Evolutionary conservation across 2,797 vertebrate genomes (phyloP).

Genomic region (Euphonia xanthogaster): DNA sequence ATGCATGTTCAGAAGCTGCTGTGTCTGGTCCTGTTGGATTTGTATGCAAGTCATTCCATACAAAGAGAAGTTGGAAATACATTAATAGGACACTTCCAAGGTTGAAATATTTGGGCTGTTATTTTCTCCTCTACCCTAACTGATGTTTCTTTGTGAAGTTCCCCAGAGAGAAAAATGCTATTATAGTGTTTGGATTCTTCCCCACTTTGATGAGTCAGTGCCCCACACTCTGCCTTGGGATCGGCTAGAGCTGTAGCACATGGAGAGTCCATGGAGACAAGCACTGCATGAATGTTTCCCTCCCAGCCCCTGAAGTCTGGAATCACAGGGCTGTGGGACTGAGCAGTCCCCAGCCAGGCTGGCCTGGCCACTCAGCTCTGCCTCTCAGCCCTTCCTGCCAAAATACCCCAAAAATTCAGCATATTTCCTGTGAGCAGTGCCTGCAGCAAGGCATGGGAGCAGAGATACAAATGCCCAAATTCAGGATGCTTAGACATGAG

Average conservation of each 20-base stretch:
- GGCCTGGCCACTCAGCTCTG: neutral
- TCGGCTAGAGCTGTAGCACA: neutral
- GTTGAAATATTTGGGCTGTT: slow-evolving; percentile 9
- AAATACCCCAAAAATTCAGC: neutral
- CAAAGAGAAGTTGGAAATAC: slow-evolving; percentile 6
- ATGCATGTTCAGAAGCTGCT: neutral
- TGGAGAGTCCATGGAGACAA: neutral
- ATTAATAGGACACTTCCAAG: slow-evolving; percentile 2
- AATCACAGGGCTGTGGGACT: neutral
- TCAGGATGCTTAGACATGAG: neutral
- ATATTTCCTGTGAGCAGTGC: neutral
- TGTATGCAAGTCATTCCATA: slow-evolving; percentile 8
- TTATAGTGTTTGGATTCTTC: neutral
- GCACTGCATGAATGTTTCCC: neutral
- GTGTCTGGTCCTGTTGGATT: neutral
- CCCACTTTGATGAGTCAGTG: neutral
- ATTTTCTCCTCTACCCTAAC: neutral
- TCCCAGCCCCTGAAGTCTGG: neutral
- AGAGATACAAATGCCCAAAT: neutral
- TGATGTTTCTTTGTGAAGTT: neutral
- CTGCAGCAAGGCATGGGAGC: neutral
- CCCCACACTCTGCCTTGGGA: neutral
- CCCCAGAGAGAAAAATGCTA: neutral
- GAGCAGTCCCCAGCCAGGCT: neutral
- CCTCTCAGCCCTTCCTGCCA: neutral